Percentiles rank a stretch among this genome's conserved stretches.
Evolutionary conservation across 2,888 invertebrate species (phyloP).

Genomic region (Euplagia quadripunctaria): DNA sequence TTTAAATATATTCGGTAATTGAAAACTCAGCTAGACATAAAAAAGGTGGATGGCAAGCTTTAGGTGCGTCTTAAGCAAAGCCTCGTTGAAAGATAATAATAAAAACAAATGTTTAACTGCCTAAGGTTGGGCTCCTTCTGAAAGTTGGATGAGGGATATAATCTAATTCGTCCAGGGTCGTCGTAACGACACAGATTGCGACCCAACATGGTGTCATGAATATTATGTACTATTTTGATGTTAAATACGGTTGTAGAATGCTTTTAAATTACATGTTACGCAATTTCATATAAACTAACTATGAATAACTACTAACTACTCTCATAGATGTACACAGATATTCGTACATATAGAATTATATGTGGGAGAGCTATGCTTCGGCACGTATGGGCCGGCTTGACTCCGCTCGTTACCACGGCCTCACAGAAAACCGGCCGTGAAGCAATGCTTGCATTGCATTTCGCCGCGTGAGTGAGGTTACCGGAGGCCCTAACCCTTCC

Average conservation of each 20-base stretch:
- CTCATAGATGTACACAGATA: neutral
- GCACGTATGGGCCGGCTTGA: too few species aligned
- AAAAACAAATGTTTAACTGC: slow-evolving; percentile 28
- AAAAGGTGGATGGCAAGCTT: neutral
- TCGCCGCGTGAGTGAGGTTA: too few species aligned
- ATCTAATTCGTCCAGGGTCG: slow-evolving; percentile 21
- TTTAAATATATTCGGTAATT: neutral
- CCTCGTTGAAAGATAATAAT: slow-evolving; percentile 22
- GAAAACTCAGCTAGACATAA: neutral
- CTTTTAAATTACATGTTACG: neutral
- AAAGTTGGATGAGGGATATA: slow-evolving; percentile 29
- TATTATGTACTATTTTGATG: slow-evolving; percentile 4
- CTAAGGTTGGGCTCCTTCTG: slow-evolving; percentile 18
- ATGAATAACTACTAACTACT: neutral
- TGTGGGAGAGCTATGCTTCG: too few species aligned
- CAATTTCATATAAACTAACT: neutral
- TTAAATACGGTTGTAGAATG: neutral
- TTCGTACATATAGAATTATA: too few species aligned
- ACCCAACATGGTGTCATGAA: slow-evolving; percentile 15
- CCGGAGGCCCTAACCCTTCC: too few species aligned
- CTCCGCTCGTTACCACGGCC: too few species aligned
- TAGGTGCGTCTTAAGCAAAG: slow-evolving; percentile 7
- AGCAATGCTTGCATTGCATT: too few species aligned
- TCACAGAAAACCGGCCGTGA: too few species aligned
- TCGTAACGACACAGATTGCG: slow-evolving; percentile 19